phyloP scores from a whole-genome alignment of 92 coral and sea anemone genomes.

The Paramuricea clavata region DNA sequence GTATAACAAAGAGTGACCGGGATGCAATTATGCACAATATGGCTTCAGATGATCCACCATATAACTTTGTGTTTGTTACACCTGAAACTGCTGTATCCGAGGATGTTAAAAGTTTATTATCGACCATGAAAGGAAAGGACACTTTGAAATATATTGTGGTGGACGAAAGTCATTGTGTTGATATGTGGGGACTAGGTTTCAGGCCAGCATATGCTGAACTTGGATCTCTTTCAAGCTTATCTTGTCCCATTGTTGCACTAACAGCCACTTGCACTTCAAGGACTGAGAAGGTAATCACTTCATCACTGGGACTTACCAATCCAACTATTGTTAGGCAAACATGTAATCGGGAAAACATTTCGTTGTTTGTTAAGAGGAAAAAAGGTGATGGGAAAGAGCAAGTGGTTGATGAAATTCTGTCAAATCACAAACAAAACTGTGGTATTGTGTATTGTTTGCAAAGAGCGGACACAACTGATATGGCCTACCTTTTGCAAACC shows the following conservation, averaged over 20 bases:
- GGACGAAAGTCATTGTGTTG: constrained; percentile 73
- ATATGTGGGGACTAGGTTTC: constrained; percentile 76
- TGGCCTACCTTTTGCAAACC: constrained; percentile 57
- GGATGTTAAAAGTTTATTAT: constrained; percentile 10
- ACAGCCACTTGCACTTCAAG: constrained; percentile 65
- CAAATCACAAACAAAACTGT: constrained; percentile 50
- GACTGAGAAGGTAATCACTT: constrained; percentile 55
- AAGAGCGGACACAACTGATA: constrained; percentile 52
- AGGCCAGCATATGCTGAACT: constrained; percentile 67
- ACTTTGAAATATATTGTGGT: constrained; percentile 56
- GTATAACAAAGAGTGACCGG: constrained; percentile 47
- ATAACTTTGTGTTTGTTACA: constrained; percentile 58
- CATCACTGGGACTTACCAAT: constrained; percentile 23
- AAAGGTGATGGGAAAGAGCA: constrained; percentile 65
- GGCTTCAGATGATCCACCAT: constrained; percentile 46
- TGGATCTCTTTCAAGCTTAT: neutral
- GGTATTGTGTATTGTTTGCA: constrained; percentile 75
- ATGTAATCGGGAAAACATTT: constrained; percentile 47
- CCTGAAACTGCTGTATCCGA: constrained; percentile 63
- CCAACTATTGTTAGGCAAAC: constrained; percentile 49
- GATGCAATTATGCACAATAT: constrained; percentile 52
- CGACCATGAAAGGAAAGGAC: constrained; percentile 12
- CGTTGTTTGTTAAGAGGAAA: constrained; percentile 46
- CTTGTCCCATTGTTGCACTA: constrained; percentile 51
- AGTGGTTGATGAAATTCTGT: constrained; percentile 6